Conservation (phyloP, 1,140 invertebrate genomes). For the Leptopilina boulardi region DNA sequence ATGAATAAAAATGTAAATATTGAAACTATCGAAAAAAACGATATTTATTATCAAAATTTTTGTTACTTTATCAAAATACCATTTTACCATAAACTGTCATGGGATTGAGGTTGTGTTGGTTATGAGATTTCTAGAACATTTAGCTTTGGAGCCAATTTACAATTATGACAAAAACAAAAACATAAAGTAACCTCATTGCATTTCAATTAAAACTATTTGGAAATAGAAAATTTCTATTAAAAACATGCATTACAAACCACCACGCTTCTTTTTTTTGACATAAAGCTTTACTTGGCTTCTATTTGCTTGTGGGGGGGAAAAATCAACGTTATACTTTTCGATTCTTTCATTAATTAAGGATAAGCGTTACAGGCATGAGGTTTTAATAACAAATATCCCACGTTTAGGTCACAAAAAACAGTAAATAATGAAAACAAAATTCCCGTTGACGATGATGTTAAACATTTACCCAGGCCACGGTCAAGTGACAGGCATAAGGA, state of each 20-base stretch:
- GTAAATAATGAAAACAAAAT: constrained; percentile 10
- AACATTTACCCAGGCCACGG: constrained; percentile 33
- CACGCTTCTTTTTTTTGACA: constrained; percentile 28
- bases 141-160: neutral
- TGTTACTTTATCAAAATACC: neutral
- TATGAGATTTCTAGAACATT: constrained; percentile 12
- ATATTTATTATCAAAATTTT: neutral
- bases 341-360: constrained; percentile 12
- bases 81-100: neutral
- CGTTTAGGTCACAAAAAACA: constrained; percentile 11
- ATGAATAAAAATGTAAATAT: neutral
- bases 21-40: neutral
- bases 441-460: constrained; percentile 5
- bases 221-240: constrained; percentile 2
- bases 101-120: constrained; percentile 11
- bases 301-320: constrained; percentile 27
- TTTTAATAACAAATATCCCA: neutral
- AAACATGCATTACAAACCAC: constrained; percentile 21
- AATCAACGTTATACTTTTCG: constrained; percentile 1
- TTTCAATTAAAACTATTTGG: neutral
- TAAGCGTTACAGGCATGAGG: neutral
- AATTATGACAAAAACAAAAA: constrained; percentile 11
- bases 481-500: constrained; percentile 38
- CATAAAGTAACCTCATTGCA: constrained; percentile 2
- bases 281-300: constrained; percentile 30